Percentiles rank a stretch among this genome's conserved stretches.
phyloP scores from a whole-genome alignment of 1,140 invertebrate genomes.

The Halesus radiatus region DNA sequence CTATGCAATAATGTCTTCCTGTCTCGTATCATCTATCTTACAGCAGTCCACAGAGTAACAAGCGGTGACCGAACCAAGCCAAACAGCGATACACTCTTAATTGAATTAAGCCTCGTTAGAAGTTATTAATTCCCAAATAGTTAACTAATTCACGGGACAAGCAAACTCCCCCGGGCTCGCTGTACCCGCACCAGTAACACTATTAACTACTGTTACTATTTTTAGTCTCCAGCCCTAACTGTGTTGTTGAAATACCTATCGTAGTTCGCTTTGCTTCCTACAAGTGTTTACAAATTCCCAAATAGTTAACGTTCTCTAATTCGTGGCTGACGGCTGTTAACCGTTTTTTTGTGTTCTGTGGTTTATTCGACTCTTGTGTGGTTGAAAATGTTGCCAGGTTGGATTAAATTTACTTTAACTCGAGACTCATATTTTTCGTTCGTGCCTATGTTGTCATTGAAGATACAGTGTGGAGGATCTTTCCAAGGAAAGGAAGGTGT shows the following conservation, averaged over 20 bases:
- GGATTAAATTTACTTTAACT: too few relatives aligned
- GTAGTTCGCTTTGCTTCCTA: neutral
- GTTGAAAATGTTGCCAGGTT: neutral
- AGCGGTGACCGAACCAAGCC: neutral
- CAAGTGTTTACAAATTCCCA: neutral
- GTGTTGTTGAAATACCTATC: neutral
- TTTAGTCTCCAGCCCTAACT: neutral
- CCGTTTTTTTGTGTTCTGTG: neutral
- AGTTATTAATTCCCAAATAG: slow-evolving; percentile 22
- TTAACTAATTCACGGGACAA: neutral
- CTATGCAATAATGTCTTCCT: neutral
- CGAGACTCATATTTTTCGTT: too few relatives aligned
- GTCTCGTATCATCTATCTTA: neutral
- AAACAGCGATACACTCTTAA: neutral
- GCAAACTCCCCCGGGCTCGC: neutral
- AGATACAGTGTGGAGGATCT: neutral
- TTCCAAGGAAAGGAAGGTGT: neutral
- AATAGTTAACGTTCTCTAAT: neutral
- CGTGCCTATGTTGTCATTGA: neutral
- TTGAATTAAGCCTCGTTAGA: slow-evolving; percentile 36
- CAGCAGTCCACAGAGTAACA: neutral
- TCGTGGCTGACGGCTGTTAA: neutral
- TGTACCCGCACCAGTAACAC: neutral
- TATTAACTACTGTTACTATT: neutral
- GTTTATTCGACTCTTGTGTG: neutral